Evolutionary conservation across 2,888 invertebrate genomes (phyloP).

Genomic region (Helicoverpa assulta): DNA sequence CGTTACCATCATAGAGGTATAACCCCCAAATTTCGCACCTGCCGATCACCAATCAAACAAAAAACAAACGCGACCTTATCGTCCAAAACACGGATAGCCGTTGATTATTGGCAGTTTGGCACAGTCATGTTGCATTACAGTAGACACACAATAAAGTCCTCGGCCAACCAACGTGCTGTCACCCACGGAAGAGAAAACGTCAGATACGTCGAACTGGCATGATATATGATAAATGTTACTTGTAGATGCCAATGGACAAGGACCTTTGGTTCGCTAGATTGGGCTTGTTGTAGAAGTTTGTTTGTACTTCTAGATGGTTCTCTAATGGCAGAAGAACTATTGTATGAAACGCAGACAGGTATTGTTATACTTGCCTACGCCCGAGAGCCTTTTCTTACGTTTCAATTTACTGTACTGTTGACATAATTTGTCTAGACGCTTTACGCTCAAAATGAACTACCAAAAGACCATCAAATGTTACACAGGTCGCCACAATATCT

Average conservation of each 20-base stretch:
- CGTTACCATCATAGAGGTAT: background rate
- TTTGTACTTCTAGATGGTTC: background rate
- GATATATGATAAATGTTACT: conserved; percentile 88
- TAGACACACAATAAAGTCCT: conserved; percentile 80
- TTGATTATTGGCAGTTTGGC: conserved; percentile 57
- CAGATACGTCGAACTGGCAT: conserved; percentile 83
- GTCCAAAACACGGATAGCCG: conserved; percentile 52
- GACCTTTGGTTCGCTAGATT: conserved; percentile 65
- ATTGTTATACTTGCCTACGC: too few relatives aligned
- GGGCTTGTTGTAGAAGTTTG: conserved; percentile 20
- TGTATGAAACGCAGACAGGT: too few relatives aligned
- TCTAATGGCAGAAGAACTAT: background rate
- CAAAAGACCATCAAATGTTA: too few relatives aligned
- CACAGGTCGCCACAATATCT: background rate
- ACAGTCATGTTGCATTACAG: conserved; percentile 61
- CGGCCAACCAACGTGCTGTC: conserved; percentile 80
- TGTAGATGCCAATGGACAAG: conserved; percentile 69
- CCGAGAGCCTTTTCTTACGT: too few relatives aligned
- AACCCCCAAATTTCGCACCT: conserved; percentile 20
- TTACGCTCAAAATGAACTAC: background rate
- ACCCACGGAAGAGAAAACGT: conserved; percentile 86
- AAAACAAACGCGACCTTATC: conserved; percentile 31
- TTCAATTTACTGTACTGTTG: too few relatives aligned
- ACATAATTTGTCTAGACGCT: too few relatives aligned
- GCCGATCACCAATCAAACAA: conserved; percentile 20